Conservation (phyloP, 2,797 vertebrate species). For the Onychomys arenicola region DNA sequence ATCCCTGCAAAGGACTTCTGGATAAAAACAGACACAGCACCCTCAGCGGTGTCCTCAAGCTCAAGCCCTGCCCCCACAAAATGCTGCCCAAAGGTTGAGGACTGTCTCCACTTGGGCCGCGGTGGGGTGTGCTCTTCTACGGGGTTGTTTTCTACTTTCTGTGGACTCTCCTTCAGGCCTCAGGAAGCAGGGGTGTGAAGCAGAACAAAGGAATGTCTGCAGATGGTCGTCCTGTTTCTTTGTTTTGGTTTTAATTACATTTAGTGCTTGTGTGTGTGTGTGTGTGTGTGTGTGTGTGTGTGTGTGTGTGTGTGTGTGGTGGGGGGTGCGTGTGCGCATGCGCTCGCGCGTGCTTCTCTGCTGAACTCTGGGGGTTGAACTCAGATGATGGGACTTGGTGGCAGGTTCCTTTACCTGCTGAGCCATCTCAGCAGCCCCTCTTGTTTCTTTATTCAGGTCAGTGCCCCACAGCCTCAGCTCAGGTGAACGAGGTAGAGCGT, state of each 20-base stretch:
- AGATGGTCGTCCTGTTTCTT: neutral
- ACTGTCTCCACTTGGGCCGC: rapidly evolving
- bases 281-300: neutral
- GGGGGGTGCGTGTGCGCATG: too few species aligned
- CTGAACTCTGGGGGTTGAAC: neutral
- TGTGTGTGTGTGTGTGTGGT: neutral
- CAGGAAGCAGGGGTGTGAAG: neutral
- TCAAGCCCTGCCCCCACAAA: neutral
- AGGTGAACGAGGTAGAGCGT: neutral
- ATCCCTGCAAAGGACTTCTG: neutral
- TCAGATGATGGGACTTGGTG: neutral
- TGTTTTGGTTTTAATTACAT: neutral
- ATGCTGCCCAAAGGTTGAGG: neutral
- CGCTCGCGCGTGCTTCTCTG: neutral
- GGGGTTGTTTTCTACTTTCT: conserved; percentile 31
- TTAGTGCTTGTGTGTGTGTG: too few species aligned
- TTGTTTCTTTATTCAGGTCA: neutral
- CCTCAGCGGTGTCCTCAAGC: neutral
- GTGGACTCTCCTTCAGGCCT: conserved; percentile 35
- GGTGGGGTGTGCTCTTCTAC: neutral
- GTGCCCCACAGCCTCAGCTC: neutral
- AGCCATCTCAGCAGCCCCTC: neutral
- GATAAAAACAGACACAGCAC: neutral
- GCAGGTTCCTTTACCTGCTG: neutral
- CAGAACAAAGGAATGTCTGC: neutral